Evolutionary conservation across 2,888 invertebrate genomes (phyloP), one percentile per base, ranked within the genome.

Genomic region (Ecliptopera silaceata): DNA sequence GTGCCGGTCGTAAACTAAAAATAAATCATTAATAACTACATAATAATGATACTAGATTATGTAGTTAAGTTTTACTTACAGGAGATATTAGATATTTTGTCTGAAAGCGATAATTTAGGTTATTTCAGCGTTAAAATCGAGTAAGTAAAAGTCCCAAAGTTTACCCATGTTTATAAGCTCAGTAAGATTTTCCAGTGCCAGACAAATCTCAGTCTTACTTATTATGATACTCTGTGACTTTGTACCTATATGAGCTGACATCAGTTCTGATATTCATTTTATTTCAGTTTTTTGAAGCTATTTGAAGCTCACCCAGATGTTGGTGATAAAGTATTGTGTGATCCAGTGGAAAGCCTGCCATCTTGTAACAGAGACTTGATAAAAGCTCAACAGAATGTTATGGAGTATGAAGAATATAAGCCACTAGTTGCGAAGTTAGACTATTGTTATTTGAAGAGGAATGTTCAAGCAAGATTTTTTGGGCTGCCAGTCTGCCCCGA

Each of bases 401-500:
- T 93, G 34, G 88, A 91, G 61, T 77, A 82, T 10, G 72, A 86
- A 17, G 79, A 84, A 66, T 77, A 81, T 52, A 86, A 90, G 59
- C 64, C 70, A 32, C 68, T 80, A 15, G 11, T 84, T 32, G 56
- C 66, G 22, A 83, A 82, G 50, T 65, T 85, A 5, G 79, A 75
- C 2, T 78, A 87, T 65, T 78, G 74, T 57, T 81, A 75, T 51
- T 69, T 94, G 59, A 95, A 96, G 84, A 82, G 87, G 57, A 93
- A 95, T 88, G 92, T 95, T 12, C 94, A 94, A 77, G 93, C 94
- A 5, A 88, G 96, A 68, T 93, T 94, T 70, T 91, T 86, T 82
- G 93, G 93, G 18, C 82, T 96, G 57, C 95, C 96, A 0, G 92
- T 93, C 0, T 94, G 94, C 75, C 94, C 95, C 13, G 95, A 95